phyloP scores from a whole-genome alignment of 37 sponge, comb jelly and placozoan genomes.

The Theonella swinhoei region DNA sequence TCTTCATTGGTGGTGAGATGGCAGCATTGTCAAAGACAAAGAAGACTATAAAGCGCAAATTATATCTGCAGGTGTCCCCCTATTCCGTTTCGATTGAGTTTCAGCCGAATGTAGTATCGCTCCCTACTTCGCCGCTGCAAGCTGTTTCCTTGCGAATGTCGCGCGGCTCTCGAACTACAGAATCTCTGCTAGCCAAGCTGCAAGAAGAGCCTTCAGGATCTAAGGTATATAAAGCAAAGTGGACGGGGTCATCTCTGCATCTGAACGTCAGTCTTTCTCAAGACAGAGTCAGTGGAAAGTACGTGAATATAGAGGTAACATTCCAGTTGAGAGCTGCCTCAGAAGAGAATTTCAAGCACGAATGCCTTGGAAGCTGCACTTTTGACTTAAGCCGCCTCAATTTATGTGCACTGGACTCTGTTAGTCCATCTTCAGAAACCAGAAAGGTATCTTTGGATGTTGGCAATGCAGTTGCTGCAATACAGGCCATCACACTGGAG shows the following conservation, averaged over 20 bases:
- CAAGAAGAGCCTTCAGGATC: not conserved
- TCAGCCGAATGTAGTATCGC: not conserved
- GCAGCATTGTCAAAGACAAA: no score
- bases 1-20: no score
- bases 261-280: not conserved
- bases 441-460: not conserved
- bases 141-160: not conserved
- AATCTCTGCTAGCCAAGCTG: not conserved
- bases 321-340: not conserved
- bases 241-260: not conserved
- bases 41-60: not conserved
- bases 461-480: not conserved
- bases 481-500: not conserved
- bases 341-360: not conserved
- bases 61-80: not conserved
- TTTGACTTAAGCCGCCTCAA: conserved; percentile 1
- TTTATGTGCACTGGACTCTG: not conserved
- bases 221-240: not conserved
- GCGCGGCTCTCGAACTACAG: not conserved
- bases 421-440: not conserved
- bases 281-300: not conserved
- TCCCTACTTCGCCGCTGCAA: not conserved
- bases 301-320: not conserved
- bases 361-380: not conserved
- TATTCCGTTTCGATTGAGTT: not conserved